These are phyloP conservation scores for Clepsis dumicolana DNA, from an alignment of 2,888 invertebrate species.

Conservation along the genomic window DNA sequence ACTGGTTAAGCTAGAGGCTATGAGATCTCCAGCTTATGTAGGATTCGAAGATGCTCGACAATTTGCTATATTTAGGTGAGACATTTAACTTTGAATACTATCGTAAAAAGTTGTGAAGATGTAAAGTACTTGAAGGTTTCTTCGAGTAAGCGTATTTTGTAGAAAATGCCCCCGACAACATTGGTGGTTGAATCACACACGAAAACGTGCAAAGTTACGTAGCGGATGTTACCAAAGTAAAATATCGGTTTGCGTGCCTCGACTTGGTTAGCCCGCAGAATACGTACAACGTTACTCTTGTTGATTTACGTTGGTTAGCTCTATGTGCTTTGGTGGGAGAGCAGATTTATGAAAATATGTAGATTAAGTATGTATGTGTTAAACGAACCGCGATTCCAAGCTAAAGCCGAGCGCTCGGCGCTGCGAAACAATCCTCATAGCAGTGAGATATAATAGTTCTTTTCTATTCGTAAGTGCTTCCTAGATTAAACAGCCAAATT, in stretches of 20 bases:
- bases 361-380: conserved; percentile 47
- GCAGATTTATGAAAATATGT: conserved; percentile 54
- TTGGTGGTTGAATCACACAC: conserved; percentile 32
- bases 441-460: background rate
- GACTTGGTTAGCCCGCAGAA: conserved; percentile 65
- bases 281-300: conserved; percentile 55
- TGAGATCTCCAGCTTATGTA: background rate
- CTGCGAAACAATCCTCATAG: conserved; percentile 1
- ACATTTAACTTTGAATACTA: background rate
- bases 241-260: conserved; percentile 75
- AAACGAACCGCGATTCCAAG: conserved; percentile 20
- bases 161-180: conserved; percentile 36
- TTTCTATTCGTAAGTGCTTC: background rate
- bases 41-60: background rate
- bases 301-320: conserved; percentile 56
- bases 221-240: conserved; percentile 59
- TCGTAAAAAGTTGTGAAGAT: background rate
- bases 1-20: background rate
- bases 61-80: background rate
- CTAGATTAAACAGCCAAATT: background rate
- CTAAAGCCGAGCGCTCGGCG: conserved; percentile 4
- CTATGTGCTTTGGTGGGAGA: conserved; percentile 48
- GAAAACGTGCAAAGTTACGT: conserved; percentile 37
- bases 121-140: background rate
- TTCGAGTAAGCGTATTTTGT: background rate